Percentiles rank a stretch among this genome's conserved stretches.
Conservation (phyloP, 1,140 invertebrate genomes). For the Papilio helenus region DNA sequence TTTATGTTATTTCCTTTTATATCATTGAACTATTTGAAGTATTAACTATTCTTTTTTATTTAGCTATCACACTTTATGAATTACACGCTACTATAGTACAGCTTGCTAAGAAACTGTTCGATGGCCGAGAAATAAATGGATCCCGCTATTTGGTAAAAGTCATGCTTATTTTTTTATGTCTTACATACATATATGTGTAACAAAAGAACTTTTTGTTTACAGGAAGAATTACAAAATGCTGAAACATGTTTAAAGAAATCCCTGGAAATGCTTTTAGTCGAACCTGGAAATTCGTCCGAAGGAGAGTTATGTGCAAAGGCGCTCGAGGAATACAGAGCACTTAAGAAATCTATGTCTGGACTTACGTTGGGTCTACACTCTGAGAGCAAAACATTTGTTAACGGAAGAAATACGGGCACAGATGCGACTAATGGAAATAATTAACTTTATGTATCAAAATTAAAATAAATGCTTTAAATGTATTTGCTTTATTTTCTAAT, state of each 20-base stretch:
- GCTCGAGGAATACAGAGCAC: slow-evolving; percentile 85
- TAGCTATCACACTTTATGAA: slow-evolving; percentile 90
- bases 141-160: slow-evolving; percentile 74
- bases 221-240: slow-evolving; percentile 82
- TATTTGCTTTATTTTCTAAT: background rate
- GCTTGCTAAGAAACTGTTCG: slow-evolving; percentile 85
- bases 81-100: slow-evolving; percentile 87
- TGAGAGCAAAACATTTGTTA: slow-evolving; percentile 63
- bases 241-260: slow-evolving; percentile 85
- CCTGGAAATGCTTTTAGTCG: slow-evolving; percentile 87
- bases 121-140: slow-evolving; percentile 82
- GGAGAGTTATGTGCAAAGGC: slow-evolving; percentile 87
- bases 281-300: slow-evolving; percentile 88
- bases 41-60: slow-evolving; percentile 26
- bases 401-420: slow-evolving; percentile 40
- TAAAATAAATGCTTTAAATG: background rate
- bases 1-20: background rate
- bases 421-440: background rate
- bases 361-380: slow-evolving; percentile 70
- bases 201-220: slow-evolving; percentile 43
- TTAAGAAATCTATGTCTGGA: slow-evolving; percentile 84
- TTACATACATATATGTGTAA: background rate
- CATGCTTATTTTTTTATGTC: slow-evolving; percentile 20
- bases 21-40: background rate
- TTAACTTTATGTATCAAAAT: background rate